phyloP scores from a whole-genome alignment of 2,113 vertebrate species.

The Hemibates koningsi region DNA sequence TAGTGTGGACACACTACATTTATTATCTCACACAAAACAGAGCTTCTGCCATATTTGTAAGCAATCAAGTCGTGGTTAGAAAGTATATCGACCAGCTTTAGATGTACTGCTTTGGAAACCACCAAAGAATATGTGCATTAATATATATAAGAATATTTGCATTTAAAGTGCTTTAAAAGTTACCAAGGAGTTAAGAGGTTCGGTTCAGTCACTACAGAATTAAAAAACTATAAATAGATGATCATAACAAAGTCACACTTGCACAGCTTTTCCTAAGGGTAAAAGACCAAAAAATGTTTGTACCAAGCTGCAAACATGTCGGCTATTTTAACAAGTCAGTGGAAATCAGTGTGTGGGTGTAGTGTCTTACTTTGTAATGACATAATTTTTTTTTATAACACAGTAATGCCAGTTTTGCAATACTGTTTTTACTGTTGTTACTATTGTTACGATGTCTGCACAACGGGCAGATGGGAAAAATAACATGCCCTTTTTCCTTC shows the following conservation, averaged over 20 bases:
- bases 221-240: neutral
- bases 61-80: neutral
- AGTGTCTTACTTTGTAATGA: neutral
- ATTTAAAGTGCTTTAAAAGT: neutral
- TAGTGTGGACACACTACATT: neutral
- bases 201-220: neutral
- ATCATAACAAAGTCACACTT: neutral
- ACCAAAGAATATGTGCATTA: neutral
- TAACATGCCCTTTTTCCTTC: neutral
- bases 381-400: neutral
- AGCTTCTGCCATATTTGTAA: neutral
- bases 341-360: neutral
- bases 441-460: neutral
- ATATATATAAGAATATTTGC: neutral
- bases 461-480: neutral
- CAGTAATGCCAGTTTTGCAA: neutral
- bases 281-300: neutral
- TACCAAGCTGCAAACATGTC: neutral
- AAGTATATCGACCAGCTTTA: neutral
- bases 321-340: neutral
- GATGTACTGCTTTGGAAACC: neutral
- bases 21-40: conserved; percentile 1
- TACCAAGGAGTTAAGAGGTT: neutral
- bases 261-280: neutral
- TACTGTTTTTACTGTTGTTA: neutral